phyloP scores from a whole-genome alignment of 2,888 invertebrate species.

The Eilema depressum region DNA sequence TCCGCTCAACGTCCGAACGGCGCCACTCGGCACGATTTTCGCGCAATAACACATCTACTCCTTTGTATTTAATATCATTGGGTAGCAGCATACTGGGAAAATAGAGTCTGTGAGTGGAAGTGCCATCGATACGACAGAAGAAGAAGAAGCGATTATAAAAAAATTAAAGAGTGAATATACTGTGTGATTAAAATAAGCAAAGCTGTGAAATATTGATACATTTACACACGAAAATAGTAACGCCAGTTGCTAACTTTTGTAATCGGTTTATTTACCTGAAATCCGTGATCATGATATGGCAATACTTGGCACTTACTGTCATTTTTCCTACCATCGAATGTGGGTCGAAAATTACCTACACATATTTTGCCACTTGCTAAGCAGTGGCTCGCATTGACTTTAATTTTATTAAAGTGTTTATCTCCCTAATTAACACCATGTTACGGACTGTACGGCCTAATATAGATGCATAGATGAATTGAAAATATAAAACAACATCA shows the following conservation, averaged over 20 bases:
- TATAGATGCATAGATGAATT: constrained; percentile 41
- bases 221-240: too few species aligned
- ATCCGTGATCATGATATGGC: constrained; percentile 12
- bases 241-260: too few species aligned
- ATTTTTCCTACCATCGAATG: constrained; percentile 46
- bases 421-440: constrained; percentile 63
- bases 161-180: too few species aligned
- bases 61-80: too few species aligned
- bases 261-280: background rate
- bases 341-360: constrained; percentile 48
- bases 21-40: too few species aligned
- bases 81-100: too few species aligned
- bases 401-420: constrained; percentile 59
- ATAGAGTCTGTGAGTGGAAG: too few species aligned
- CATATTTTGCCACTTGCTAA: constrained; percentile 48
- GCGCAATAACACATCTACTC: too few species aligned
- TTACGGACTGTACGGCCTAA: constrained; percentile 60
- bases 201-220: too few species aligned
- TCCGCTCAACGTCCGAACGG: too few species aligned
- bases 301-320: constrained; percentile 36
- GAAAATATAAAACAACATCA: constrained; percentile 33
- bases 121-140: too few species aligned
- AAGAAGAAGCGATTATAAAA: too few species aligned
- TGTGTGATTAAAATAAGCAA: background rate
- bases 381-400: constrained; percentile 42